These are phyloP conservation scores for Polyommatus icarus DNA, from an alignment of 2,888 invertebrate genomes.

Conservation along the genomic window DNA sequence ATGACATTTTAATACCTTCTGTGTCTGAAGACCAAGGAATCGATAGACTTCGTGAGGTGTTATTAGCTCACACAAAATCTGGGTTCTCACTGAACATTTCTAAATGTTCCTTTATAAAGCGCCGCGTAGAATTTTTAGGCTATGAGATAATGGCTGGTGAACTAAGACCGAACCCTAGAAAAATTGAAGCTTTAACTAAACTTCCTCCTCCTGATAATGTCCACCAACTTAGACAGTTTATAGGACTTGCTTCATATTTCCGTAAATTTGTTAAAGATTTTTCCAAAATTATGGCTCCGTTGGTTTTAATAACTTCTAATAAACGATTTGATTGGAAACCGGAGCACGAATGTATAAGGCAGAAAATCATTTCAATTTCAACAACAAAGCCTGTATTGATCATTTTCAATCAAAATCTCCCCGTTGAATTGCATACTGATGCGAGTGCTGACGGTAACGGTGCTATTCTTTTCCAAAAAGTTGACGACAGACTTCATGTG, in stretches of 20 bases:
- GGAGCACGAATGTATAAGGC: slow-evolving; percentile 13
- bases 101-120: slow-evolving; percentile 43
- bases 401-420: slow-evolving; percentile 38
- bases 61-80: slow-evolving; percentile 34
- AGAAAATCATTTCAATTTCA: slow-evolving; percentile 35
- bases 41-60: slow-evolving; percentile 23
- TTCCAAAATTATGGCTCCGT: too few relatives aligned
- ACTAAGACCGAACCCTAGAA: slow-evolving; percentile 40
- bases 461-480: slow-evolving; percentile 36
- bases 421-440: slow-evolving; percentile 40
- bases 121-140: slow-evolving; percentile 40
- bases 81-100: slow-evolving; percentile 41
- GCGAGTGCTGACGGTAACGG: slow-evolving; percentile 42
- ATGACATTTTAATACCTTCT: slow-evolving; percentile 34
- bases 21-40: slow-evolving; percentile 17
- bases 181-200: too few relatives aligned
- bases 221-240: too few relatives aligned
- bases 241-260: too few relatives aligned
- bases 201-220: too few relatives aligned
- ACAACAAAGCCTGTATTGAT: slow-evolving; percentile 37
- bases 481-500: slow-evolving; percentile 14
- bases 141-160: slow-evolving; percentile 39
- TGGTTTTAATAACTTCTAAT: too few relatives aligned
- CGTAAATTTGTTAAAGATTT: too few relatives aligned
- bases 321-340: slow-evolving; percentile 30